Percentiles rank a stretch among this genome's conserved stretches.
These are phyloP conservation scores for Chloroclystis v-ata DNA, from an alignment of 2,888 invertebrate genomes.

Conservation along the genomic window DNA sequence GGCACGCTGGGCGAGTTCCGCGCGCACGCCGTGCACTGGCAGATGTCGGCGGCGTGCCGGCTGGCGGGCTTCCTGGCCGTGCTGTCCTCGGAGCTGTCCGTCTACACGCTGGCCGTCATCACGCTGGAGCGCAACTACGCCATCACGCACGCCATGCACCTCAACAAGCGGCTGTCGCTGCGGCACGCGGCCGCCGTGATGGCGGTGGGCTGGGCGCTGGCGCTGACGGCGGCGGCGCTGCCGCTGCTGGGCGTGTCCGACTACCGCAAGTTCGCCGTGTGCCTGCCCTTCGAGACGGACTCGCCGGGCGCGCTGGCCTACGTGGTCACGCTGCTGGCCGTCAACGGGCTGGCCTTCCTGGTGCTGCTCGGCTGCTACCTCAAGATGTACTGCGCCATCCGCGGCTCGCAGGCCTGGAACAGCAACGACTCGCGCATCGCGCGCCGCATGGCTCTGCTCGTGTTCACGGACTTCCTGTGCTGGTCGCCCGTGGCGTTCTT, in stretches of 20 bases:
- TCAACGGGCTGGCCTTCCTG: conserved; percentile 95
- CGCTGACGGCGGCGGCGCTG: conserved; percentile 89
- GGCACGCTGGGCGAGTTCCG: conserved; percentile 97
- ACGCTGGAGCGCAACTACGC: conserved; percentile 97
- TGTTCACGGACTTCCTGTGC: conserved; percentile 97
- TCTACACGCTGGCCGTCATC: conserved; percentile 97
- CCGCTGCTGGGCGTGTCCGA: conserved; percentile 95
- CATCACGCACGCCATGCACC: conserved; percentile 98
- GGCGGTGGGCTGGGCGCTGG: conserved; percentile 95
- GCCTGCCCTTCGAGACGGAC: conserved; percentile 95
- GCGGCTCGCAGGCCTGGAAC: conserved; percentile 98
- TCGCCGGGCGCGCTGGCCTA: conserved; percentile 88
- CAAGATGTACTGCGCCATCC: conserved; percentile 98
- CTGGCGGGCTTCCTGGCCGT: conserved; percentile 97
- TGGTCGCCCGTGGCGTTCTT: conserved; percentile 99
- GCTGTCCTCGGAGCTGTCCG: conserved; percentile 94
- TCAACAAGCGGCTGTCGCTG: conserved; percentile 94
- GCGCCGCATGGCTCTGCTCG: conserved; percentile 96
- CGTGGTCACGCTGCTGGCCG: conserved; percentile 92
- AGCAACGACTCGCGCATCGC: conserved; percentile 97
- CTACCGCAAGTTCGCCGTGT: conserved; percentile 97
- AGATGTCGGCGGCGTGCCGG: conserved; percentile 95
- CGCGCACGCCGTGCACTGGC: conserved; percentile 98
- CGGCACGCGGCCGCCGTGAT: conserved; percentile 95
- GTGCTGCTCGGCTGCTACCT: conserved; percentile 97